Conservation (phyloP, 2,797 vertebrate species). For the Premnoplex brunnescens region DNA sequence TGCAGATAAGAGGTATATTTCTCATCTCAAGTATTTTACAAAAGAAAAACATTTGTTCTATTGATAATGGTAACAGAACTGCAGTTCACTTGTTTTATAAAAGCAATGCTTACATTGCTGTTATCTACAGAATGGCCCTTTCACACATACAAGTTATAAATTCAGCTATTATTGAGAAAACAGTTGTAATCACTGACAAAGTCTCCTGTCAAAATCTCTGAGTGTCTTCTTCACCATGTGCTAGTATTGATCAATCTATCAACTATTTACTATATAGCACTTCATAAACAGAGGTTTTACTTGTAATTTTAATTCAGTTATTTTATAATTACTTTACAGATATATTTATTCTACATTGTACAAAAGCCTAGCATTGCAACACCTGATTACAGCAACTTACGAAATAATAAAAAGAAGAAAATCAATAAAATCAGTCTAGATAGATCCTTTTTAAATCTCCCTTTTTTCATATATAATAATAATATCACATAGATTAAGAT, state of each 20-base stretch:
- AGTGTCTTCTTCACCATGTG: background rate
- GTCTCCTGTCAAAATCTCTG: background rate
- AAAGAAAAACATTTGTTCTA: conserved; percentile 9
- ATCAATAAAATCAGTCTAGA: background rate
- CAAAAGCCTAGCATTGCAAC: background rate
- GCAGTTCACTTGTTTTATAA: background rate
- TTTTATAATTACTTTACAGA: background rate
- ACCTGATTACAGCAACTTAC: background rate
- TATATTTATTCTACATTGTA: background rate
- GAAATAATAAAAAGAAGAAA: background rate
- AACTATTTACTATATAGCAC: background rate
- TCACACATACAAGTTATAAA: background rate
- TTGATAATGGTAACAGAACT: background rate
- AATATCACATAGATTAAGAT: background rate
- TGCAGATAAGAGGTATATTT: conserved; percentile 37
- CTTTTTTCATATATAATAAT: background rate
- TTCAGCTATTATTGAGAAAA: background rate
- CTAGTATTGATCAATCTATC: background rate
- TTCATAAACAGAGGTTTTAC: background rate
- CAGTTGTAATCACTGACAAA: background rate
- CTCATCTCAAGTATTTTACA: conserved; percentile 39
- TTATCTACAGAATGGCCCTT: background rate
- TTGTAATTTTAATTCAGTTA: background rate
- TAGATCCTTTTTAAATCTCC: background rate
- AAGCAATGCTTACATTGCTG: background rate